Conservation (phyloP, 2,113 vertebrate species). For the Amphiprion ocellaris region DNA sequence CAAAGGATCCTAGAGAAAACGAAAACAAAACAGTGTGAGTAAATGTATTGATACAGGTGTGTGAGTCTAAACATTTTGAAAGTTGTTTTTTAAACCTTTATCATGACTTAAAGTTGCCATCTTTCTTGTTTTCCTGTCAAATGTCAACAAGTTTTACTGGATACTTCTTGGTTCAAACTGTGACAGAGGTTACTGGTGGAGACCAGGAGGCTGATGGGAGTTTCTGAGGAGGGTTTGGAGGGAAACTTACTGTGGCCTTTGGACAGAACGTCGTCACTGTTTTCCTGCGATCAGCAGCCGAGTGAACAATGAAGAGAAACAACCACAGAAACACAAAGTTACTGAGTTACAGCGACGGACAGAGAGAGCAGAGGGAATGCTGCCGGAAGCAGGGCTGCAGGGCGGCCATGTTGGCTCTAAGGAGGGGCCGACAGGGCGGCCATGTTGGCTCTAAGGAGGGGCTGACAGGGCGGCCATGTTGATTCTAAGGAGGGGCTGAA, state of each 20-base stretch:
- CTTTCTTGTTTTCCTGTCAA: too few relatives aligned
- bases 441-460: too few relatives aligned
- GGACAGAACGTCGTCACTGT: slow-evolving; percentile 95
- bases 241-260: slow-evolving; percentile 96
- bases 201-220: slow-evolving; percentile 16
- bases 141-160: too few relatives aligned
- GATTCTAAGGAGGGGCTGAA: too few relatives aligned
- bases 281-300: slow-evolving; percentile 95
- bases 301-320: slow-evolving; percentile 79
- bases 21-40: too few relatives aligned
- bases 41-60: too few relatives aligned
- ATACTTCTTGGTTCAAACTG: not conserved
- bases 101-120: too few relatives aligned
- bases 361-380: slow-evolving; percentile 78
- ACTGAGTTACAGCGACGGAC: slow-evolving; percentile 83
- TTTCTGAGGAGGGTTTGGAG: not conserved
- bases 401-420: slow-evolving; percentile 53
- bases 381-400: slow-evolving; percentile 70
- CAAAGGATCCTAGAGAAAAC: too few relatives aligned
- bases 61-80: too few relatives aligned
- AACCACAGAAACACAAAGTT: slow-evolving; percentile 95
- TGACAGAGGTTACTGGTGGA: slow-evolving; percentile 34
- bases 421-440: not conserved
- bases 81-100: too few relatives aligned
- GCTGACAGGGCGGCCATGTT: too few relatives aligned